phyloP scores from a whole-genome alignment of 2,113 vertebrate species.

The Eclectus roratus region DNA sequence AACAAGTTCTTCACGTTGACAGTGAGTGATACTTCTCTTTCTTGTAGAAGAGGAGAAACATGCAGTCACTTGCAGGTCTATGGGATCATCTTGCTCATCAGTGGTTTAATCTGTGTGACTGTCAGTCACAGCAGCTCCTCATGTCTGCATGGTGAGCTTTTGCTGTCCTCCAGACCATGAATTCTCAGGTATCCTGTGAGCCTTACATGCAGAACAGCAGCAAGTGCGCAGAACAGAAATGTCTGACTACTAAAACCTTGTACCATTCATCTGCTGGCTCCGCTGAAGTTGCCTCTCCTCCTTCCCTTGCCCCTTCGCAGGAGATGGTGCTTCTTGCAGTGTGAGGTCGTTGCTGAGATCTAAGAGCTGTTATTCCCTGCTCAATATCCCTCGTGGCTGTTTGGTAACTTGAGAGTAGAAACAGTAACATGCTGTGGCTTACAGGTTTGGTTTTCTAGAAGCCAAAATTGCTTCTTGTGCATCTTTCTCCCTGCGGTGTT shows the following conservation, averaged over 20 bases:
- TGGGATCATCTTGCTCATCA: background rate
- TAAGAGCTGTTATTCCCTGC: background rate
- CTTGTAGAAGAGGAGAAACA: background rate
- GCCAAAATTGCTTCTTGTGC: background rate
- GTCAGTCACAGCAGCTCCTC: background rate
- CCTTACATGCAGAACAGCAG: background rate
- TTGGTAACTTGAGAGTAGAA: background rate
- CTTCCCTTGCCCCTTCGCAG: background rate
- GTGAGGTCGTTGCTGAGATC: background rate
- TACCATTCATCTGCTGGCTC: background rate
- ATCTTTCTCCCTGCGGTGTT: background rate
- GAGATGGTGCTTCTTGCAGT: background rate
- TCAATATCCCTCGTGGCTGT: background rate
- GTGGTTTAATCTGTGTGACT: background rate
- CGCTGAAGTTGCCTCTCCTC: background rate
- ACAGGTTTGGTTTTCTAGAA: background rate
- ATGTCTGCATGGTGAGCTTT: background rate
- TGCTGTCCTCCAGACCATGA: background rate
- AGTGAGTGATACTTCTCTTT: background rate
- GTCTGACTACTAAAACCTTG: rapidly evolving
- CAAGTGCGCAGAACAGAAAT: background rate
- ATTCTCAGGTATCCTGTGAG: background rate
- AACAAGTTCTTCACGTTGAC: rapidly evolving
- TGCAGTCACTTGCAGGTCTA: background rate
- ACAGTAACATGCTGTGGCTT: background rate